Percentiles rank a stretch among this genome's conserved stretches.
Evolutionary conservation across 1,140 invertebrate genomes (phyloP).

Genomic region (Bactericera cockerelli): DNA sequence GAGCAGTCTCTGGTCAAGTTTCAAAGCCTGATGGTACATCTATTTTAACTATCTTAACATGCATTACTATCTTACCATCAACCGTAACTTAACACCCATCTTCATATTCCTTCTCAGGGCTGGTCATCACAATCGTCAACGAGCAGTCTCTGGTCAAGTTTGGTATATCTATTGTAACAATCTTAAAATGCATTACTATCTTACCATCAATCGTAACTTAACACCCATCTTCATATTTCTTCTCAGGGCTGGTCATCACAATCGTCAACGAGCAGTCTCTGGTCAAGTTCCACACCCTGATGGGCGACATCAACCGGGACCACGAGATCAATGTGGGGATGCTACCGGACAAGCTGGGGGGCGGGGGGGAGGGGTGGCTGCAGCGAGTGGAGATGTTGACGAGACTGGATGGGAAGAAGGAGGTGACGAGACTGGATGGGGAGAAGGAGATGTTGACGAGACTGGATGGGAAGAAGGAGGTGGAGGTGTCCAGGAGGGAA

Average conservation of each 20-base stretch:
- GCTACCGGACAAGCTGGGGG: not conserved
- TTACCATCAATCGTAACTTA: too few relatives aligned
- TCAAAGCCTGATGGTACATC: too few relatives aligned
- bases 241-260: not conserved
- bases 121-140: too few relatives aligned
- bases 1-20: too few relatives aligned
- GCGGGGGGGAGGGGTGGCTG: not conserved
- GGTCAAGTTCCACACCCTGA: not conserved
- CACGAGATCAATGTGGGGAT: not conserved
- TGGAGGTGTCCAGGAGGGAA: too few relatives aligned
- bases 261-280: not conserved
- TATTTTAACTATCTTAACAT: too few relatives aligned
- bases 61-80: too few relatives aligned
- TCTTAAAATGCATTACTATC: too few relatives aligned
- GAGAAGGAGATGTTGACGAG: not conserved
- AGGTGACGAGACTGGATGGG: not conserved
- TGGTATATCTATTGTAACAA: too few relatives aligned
- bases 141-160: too few relatives aligned
- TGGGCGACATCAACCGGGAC: not conserved
- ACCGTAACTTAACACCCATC: too few relatives aligned
- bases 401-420: not conserved
- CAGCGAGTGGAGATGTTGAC: not conserved
- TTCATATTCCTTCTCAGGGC: too few relatives aligned
- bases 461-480: not conserved
- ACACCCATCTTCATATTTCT: not conserved